A percentile compares a stretch with the other conserved stretches of the same genome.
These are phyloP conservation scores for Harmothoe impar DNA, from an alignment of 2,888 invertebrate species.

Conservation along the genomic window DNA sequence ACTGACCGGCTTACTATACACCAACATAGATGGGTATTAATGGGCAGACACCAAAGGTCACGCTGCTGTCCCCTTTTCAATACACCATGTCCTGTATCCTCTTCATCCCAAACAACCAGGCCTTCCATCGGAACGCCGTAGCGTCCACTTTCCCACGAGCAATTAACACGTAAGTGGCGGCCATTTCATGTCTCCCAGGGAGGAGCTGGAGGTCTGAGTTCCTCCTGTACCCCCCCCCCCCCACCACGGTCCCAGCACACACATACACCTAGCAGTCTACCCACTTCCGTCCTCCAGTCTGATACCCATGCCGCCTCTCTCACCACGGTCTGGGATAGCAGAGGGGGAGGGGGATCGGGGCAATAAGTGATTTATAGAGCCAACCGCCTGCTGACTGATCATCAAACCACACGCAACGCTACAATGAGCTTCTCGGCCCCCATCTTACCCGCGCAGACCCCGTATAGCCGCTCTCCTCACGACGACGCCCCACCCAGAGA, in stretches of 20 bases:
- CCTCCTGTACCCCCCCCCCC: neutral
- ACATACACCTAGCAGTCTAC: too few relatives aligned
- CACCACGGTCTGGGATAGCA: neutral
- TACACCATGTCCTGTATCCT: too few relatives aligned
- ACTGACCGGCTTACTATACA: too few relatives aligned
- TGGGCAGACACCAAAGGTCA: too few relatives aligned
- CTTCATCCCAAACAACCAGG: too few relatives aligned
- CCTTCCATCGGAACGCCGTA: neutral
- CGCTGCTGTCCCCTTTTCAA: too few relatives aligned
- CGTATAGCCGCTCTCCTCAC: neutral
- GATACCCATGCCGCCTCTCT: too few relatives aligned
- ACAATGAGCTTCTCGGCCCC: conserved; percentile 25
- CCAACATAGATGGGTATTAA: too few relatives aligned
- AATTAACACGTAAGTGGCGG: neutral
- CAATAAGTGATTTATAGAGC: conserved; percentile 42
- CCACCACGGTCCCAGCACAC: too few relatives aligned
- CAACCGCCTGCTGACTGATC: neutral
- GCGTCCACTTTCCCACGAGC: neutral
- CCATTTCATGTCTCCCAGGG: neutral
- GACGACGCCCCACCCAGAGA: neutral
- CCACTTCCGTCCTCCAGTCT: too few relatives aligned
- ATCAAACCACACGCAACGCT: conserved; percentile 24
- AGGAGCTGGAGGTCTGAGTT: neutral
- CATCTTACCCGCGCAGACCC: neutral
- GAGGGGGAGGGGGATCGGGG: conserved; percentile 28